These are phyloP conservation scores for Grallaria varia DNA, from an alignment of 2,113 vertebrate species.

Conservation along the genomic window DNA sequence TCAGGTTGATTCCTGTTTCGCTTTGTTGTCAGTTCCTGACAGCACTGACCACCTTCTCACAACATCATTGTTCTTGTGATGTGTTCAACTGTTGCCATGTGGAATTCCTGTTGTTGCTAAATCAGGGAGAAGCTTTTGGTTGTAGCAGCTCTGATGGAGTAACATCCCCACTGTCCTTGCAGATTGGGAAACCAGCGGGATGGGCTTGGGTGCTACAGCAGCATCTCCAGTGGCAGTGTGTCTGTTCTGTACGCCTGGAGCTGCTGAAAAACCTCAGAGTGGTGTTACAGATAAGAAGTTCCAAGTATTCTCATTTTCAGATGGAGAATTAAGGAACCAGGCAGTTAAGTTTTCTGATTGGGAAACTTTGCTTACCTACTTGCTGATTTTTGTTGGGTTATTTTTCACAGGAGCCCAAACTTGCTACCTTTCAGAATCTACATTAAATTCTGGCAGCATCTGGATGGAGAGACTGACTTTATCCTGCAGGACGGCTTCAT, in stretches of 20 bases:
- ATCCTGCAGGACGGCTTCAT: background rate
- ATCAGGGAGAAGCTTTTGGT: background rate
- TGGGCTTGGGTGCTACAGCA: background rate
- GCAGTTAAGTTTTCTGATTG: background rate
- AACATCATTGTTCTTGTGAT: background rate
- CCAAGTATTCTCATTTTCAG: background rate
- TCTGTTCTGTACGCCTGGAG: background rate
- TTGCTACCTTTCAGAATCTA: background rate
- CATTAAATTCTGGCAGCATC: background rate
- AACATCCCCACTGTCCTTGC: background rate
- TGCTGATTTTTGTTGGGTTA: background rate
- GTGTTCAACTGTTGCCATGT: background rate
- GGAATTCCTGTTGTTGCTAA: background rate
- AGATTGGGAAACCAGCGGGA: background rate
- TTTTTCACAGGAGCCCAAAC: background rate
- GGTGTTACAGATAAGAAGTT: background rate
- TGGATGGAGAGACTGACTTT: background rate
- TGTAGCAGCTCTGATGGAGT: background rate
- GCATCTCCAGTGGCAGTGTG: background rate
- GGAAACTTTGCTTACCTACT: background rate
- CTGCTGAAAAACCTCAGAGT: background rate
- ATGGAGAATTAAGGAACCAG: background rate
- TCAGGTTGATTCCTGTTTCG: background rate
- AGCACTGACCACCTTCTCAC: background rate
- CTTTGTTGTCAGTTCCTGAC: background rate